Base-by-base conservation (phyloP, 2,113 vertebrate genomes). In the Boleophthalmus pectinirostris region DNA sequence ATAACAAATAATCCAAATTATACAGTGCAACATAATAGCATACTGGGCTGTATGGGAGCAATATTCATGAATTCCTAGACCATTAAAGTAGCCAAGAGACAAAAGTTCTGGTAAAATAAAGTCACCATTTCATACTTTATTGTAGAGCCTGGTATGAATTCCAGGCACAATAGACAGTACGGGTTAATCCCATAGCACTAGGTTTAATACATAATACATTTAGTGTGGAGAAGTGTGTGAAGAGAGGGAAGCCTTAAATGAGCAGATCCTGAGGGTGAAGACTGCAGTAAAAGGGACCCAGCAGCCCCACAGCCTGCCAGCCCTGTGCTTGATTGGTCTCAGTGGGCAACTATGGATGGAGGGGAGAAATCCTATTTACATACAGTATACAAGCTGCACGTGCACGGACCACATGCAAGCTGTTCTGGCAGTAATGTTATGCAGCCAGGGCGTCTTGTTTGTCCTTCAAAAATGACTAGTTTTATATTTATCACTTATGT, bases 241-340 rank as follows among this genome's bases (percentile, higher is more conserved):
- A 84, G 72, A 82, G 76, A 71, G 74, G 79, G 67, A 85, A 82
- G 78, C 83, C 75, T 84, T 84, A 80, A 83, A 86, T 84, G 84
- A 90, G 76, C 77, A 83, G 82, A 85, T 84, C 85, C 76, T 73
- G 21, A 29, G 83, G 79, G 77, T 46, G 72, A 81, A 72, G 33
- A 74, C 75, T 72, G 77, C 72, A 85, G 68, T 29, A 21, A 82
- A 74, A 70, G 2, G 73, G 77, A 77, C 84, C 79, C 89, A 77
- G 54, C 78, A 76, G 81, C 84, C 82, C 79, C 70, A 73, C 81
- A 87, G 88, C 83, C 68, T 82, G 78, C 78, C 81, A 85, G 81
- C 82, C 77, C 82, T 77, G 61, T 49, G 79, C 72, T 66, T 87
- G 88, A 87, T 88, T 87, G 85, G 87, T 90, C 88, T 88, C 87